Evolutionary conservation across 2,797 vertebrate genomes (phyloP), one percentile per base, ranked within the genome.

Genomic region (Poecile montanus): DNA sequence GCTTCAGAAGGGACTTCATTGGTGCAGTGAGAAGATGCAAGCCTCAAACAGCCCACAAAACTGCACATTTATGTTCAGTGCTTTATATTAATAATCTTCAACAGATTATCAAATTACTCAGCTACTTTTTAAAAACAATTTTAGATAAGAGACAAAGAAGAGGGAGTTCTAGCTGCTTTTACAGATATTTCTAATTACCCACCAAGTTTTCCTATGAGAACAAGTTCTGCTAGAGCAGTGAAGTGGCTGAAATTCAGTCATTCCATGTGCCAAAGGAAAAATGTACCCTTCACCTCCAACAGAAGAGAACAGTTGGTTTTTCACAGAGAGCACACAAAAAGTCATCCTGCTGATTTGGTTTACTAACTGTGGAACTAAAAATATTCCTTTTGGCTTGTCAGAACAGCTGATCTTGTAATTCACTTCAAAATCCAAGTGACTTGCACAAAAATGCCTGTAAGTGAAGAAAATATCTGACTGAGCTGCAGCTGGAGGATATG

Each of bases 281-380:
- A 90, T 70, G 70, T 70, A 88, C 79, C 62, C 73, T 91, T 94
- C 91, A 89, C 70, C 76, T 88, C 73, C 70, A 62, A 29, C 79
- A 78, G n/a, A 23, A 38, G 15, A 40, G 47, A 95, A 85, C 45
- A 65, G 82, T 80, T 74, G 68, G 16, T 78, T 91, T 95, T 95
- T 86, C 76, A 81, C 38, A 76, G 58, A 75, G 40, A 91, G 76
- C 51, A 85, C 3, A 2, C 29, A 81, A 81, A 77, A 92, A 84
- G 11, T 56, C 76, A 61, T 73, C 89, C 83, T 84, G 62, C 53
- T 93, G 94, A 93, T 88, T 88, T 89, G 48, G 58, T 91, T 92
- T 94, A 89, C 94, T 91, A 92, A 91, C 76, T 23, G 44, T 44
- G 26, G 51, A 91, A 83, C 68, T 84, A 91, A 92, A 94, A 94